Base-by-base conservation (phyloP, 2,888 invertebrate species). In the Andrena hattorfiana region DNA sequence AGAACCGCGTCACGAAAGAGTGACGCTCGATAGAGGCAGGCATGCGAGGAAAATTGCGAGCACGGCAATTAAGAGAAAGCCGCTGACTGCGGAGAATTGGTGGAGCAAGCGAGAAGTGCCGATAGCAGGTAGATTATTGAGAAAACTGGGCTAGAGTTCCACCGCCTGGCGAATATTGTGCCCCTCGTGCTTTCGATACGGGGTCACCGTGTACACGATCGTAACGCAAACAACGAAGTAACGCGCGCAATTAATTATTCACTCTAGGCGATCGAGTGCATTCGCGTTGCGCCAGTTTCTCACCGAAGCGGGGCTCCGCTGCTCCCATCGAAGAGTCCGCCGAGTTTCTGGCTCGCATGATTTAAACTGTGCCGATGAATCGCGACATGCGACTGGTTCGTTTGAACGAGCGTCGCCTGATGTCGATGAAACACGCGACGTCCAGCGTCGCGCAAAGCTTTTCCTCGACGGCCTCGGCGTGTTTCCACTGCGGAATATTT, bases 341-440 rank as follows among this genome's bases (percentile, higher is more conserved):
- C 30, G 49, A 68, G 66, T 62, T 62, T 68, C 54, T 62, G 26
- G 23, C 32, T 23, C 67, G 67, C 28, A 68, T 79, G 81, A 81
- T 81, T 42, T 59, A 63, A 73, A 73, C 64, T n/a, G 68, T 69
- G 81, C 42, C 73, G 28, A 71, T 77, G 54, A 75, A 67, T 77
- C 67, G 59, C 48, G 66, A 77, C 77, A 60, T 26, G 70, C 76
- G 63, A 79, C 35, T 42, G 13, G 74, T 30, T 49, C 49, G 48
- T 30, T 48, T 28, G 32, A 32, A 48, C 54, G 13, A 54, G 28
- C 35, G 67, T 26, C n/a, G 20, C 54, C 30, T 54, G 63, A 77
- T 56, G 77, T 49, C 42, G 35, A 10, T 23, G 20, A 7, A 10
- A 35, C 76, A 76, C 69, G 79, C 79, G 35, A 79, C 26, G 20